phyloP scores from a whole-genome alignment of 2,797 vertebrate genomes.

The Tangara arthus region DNA sequence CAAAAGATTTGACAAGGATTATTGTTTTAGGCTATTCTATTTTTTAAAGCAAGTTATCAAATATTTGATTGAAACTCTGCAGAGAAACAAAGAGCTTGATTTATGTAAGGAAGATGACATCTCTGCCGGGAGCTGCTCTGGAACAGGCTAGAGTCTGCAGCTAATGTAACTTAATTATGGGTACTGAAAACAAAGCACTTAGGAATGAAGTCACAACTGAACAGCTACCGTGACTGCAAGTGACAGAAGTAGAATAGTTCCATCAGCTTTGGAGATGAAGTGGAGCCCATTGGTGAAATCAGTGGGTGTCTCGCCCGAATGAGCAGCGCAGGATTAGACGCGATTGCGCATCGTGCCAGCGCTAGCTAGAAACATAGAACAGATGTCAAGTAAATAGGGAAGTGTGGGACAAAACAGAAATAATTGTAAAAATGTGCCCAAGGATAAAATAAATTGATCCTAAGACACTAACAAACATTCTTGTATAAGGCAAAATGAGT shows the following conservation, averaged over 20 bases:
- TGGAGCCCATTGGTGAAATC: conserved; percentile 36
- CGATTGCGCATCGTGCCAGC: not conserved
- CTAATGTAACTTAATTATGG: not conserved
- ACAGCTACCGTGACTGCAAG: not conserved
- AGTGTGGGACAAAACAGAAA: conserved; percentile 55
- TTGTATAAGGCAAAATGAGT: conserved; percentile 59
- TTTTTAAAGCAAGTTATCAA: not conserved
- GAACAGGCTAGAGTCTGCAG: not conserved
- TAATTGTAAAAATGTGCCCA: conserved; percentile 65
- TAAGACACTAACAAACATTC: conserved; percentile 63
- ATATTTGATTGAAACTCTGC: not conserved
- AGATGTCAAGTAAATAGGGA: conserved; percentile 63
- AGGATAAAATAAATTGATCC: conserved; percentile 67
- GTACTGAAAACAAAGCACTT: not conserved
- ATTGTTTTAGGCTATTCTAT: not conserved
- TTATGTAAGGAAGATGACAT: not conserved
- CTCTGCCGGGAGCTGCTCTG: not conserved
- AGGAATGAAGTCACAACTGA: conserved; percentile 13
- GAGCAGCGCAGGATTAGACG: conserved; percentile 49
- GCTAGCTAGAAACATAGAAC: conserved; percentile 38
- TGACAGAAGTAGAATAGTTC: conserved; percentile 47
- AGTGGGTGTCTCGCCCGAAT: not conserved
- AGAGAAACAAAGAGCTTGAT: not conserved
- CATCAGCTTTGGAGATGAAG: conserved; percentile 4
- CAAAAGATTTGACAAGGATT: not conserved